These are phyloP conservation scores for Onchidella celtica DNA, from an alignment of 2,888 invertebrate species.

Conservation along the genomic window DNA sequence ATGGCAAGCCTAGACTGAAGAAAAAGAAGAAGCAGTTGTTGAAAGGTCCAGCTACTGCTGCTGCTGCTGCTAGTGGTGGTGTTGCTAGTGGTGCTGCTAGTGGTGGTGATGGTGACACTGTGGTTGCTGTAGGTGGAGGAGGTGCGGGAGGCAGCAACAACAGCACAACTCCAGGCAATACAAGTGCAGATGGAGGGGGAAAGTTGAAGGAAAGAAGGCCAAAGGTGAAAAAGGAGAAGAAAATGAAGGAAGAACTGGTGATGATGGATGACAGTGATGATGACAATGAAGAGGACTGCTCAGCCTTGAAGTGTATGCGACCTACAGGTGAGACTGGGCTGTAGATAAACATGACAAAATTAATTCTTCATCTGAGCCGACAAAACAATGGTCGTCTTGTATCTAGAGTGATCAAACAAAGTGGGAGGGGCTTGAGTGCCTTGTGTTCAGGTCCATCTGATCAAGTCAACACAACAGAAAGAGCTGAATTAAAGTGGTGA, in stretches of 20 bases:
- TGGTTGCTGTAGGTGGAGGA: not conserved
- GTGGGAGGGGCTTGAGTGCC: too few relatives aligned
- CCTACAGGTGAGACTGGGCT: conserved; percentile 71
- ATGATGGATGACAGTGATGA: conserved; percentile 70
- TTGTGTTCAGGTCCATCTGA: too few relatives aligned
- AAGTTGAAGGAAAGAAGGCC: conserved; percentile 59
- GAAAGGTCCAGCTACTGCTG: not conserved
- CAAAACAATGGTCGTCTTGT: too few relatives aligned
- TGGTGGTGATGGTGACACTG: not conserved
- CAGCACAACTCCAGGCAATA: conserved; percentile 14
- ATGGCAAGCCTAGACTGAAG: conserved; percentile 56
- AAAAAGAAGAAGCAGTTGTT: conserved; percentile 54
- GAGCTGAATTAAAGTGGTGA: too few relatives aligned
- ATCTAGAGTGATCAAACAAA: too few relatives aligned
- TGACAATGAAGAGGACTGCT: conserved; percentile 75
- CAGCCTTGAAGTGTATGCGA: conserved; percentile 77
- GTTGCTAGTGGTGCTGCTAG: not conserved
- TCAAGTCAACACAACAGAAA: too few relatives aligned
- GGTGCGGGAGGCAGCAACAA: not conserved
- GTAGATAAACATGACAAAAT: too few relatives aligned
- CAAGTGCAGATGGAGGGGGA: conserved; percentile 33
- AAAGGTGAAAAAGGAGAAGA: conserved; percentile 67
- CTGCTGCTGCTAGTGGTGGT: not conserved
- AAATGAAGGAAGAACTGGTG: conserved; percentile 64
- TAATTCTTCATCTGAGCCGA: too few relatives aligned